These are phyloP conservation scores for Hydraecia micacea DNA, from an alignment of 2,888 invertebrate genomes.

Conservation along the genomic window DNA sequence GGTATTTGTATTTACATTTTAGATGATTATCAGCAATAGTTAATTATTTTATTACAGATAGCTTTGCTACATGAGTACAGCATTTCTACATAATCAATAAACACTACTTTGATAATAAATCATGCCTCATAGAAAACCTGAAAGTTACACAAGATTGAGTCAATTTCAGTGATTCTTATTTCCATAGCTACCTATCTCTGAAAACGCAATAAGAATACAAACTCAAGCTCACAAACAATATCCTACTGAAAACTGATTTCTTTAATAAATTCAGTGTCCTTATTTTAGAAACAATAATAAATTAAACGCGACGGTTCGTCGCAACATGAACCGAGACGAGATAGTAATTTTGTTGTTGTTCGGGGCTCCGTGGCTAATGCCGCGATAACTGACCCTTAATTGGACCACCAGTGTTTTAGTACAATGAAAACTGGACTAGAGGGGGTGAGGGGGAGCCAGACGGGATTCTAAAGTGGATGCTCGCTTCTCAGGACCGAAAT, in stretches of 20 bases:
- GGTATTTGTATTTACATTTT: background rate
- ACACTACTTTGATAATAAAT: background rate
- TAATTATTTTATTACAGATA: background rate
- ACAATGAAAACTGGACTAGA: constrained; percentile 67
- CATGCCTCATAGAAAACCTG: background rate
- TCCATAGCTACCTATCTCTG: background rate
- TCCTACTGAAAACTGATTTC: constrained; percentile 17
- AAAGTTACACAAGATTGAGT: background rate
- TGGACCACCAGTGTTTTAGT: constrained; percentile 65
- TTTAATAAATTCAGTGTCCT: constrained; percentile 46
- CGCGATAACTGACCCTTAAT: constrained; percentile 66
- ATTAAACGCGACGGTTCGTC: constrained; percentile 44
- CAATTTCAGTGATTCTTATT: background rate
- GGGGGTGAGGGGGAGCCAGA: constrained; percentile 4
- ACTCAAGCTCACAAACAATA: constrained; percentile 26
- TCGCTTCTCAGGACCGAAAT: constrained; percentile 70
- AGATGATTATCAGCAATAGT: background rate
- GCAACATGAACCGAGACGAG: constrained; percentile 51
- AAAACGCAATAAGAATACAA: constrained; percentile 12
- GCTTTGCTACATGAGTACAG: background rate
- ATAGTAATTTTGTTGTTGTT: constrained; percentile 61
- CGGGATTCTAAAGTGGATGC: constrained; percentile 47
- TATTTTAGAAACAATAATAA: constrained; percentile 56
- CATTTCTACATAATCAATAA: background rate
- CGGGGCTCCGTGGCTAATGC: constrained; percentile 49